Evolutionary conservation across 2,888 invertebrate genomes (phyloP).

Genomic region (Cosmopolites sordidus): DNA sequence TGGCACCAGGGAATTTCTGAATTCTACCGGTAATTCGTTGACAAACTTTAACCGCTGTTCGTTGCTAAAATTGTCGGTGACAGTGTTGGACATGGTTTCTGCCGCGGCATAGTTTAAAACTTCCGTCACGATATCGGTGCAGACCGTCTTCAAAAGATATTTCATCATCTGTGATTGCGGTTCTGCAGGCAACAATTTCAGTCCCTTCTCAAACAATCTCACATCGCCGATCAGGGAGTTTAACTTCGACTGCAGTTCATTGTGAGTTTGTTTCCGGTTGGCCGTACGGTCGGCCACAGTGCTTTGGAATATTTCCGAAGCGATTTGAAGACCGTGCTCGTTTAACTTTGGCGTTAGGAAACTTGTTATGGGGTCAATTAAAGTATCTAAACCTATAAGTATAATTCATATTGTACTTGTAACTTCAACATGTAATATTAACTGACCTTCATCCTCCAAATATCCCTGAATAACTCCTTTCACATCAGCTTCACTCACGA

Average conservation of each 20-base stretch:
- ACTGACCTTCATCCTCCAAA: slow-evolving; percentile 49
- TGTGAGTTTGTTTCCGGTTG: slow-evolving; percentile 70
- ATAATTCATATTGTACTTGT: too few species aligned
- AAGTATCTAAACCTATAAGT: slow-evolving; percentile 61
- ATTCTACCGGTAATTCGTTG: slow-evolving; percentile 64
- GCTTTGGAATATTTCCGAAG: slow-evolving; percentile 71
- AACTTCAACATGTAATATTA: slow-evolving; percentile 37
- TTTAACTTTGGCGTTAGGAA: slow-evolving; percentile 70
- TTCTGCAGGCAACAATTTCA: slow-evolving; percentile 59
- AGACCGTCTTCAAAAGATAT: slow-evolving; percentile 79
- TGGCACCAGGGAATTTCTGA: slow-evolving; percentile 60
- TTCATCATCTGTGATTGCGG: slow-evolving; percentile 70
- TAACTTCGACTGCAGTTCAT: slow-evolving; percentile 77
- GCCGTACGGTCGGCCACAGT: slow-evolving; percentile 68
- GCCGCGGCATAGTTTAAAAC: slow-evolving; percentile 73
- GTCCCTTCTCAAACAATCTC: slow-evolving; percentile 75
- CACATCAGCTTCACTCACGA: slow-evolving; percentile 65
- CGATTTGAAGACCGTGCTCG: slow-evolving; percentile 61
- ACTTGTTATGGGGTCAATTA: slow-evolving; percentile 64
- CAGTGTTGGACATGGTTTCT: slow-evolving; percentile 63
- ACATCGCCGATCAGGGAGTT: slow-evolving; percentile 72
- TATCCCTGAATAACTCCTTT: slow-evolving; percentile 44
- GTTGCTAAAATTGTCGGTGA: slow-evolving; percentile 57
- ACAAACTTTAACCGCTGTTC: slow-evolving; percentile 69
- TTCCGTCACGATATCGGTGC: slow-evolving; percentile 76